These are phyloP conservation scores for Mycetomoellerius zeteki DNA, from an alignment of 1,140 invertebrate species.

Conservation along the genomic window DNA sequence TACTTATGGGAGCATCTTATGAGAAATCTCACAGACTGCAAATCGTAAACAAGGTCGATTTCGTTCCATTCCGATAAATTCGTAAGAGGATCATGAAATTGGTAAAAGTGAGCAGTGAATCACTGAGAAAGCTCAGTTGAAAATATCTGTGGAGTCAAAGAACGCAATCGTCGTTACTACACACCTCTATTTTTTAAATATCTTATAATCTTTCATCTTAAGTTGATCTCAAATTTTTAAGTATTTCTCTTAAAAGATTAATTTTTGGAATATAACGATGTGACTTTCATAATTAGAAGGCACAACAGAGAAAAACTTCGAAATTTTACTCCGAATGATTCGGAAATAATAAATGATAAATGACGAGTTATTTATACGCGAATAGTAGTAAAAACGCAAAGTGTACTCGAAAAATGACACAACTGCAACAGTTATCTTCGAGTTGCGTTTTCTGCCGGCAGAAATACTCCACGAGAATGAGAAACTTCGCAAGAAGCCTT, in stretches of 20 bases:
- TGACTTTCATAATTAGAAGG: not conserved
- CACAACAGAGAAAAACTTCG: not conserved
- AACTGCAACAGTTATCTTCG: not conserved
- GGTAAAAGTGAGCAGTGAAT: slow-evolving; percentile 2
- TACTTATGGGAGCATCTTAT: not conserved
- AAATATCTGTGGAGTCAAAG: not conserved
- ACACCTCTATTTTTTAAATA: not conserved
- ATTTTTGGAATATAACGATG: not conserved
- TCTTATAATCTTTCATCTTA: not conserved
- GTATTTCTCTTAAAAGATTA: not conserved
- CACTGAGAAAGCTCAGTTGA: not conserved
- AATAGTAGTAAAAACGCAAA: not conserved
- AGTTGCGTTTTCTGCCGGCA: not conserved
- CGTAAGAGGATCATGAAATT: not conserved
- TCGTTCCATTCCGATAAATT: slow-evolving; percentile 16
- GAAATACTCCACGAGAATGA: not conserved
- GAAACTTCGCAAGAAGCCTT: not conserved
- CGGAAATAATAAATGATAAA: not conserved
- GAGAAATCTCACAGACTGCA: slow-evolving; percentile 6
- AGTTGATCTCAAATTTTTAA: not conserved
- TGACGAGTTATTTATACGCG: not conserved
- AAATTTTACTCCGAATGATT: not conserved
- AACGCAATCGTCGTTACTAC: not conserved
- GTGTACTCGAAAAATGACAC: not conserved
- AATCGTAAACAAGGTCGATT: not conserved